Evolutionary conservation across 2,888 invertebrate species (phyloP).

Genomic region (Acleris laterana): DNA sequence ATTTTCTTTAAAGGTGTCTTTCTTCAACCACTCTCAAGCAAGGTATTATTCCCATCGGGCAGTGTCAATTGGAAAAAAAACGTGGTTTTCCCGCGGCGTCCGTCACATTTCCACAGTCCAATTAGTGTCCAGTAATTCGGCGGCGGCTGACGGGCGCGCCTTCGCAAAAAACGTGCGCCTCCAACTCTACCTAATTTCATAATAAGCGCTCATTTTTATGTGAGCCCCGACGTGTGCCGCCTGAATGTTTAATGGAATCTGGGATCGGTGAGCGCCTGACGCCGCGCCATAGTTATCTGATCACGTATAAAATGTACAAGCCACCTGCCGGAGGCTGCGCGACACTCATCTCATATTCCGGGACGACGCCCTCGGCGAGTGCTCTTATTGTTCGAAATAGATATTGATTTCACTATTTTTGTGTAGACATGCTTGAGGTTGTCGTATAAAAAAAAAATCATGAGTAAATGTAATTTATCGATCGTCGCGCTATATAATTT

Average conservation of each 20-base stretch:
- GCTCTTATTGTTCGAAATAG: conserved; percentile 54
- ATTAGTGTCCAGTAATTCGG: conserved; percentile 82
- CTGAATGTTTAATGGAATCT: conserved; percentile 79
- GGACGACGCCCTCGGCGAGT: conserved; percentile 67
- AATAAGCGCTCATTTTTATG: conserved; percentile 83
- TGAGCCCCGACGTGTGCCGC: conserved; percentile 69
- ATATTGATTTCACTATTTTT: conserved; percentile 42
- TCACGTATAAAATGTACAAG: conserved; percentile 55
- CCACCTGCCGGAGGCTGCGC: conserved; percentile 55
- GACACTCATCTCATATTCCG: conserved; percentile 72
- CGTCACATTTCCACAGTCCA: conserved; percentile 81
- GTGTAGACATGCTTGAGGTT: background rate
- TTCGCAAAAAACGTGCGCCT: conserved; percentile 69
- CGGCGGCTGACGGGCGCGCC: conserved; percentile 70
- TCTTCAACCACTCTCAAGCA: conserved; percentile 10
- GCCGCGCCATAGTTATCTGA: conserved; percentile 54
- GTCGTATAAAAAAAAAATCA: background rate
- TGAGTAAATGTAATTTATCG: background rate
- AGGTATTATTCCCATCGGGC: conserved; percentile 45
- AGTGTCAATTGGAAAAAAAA: conserved; percentile 56
- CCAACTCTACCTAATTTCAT: conserved; percentile 79
- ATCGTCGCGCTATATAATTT: background rate
- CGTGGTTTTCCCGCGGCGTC: conserved; percentile 66
- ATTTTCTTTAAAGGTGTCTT: background rate
- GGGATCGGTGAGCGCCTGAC: conserved; percentile 59